A percentile compares a stretch with the other conserved stretches of the same genome.
These are phyloP conservation scores for Phrixothrix hirtus DNA, from an alignment of 2,888 invertebrate genomes.

Conservation along the genomic window DNA sequence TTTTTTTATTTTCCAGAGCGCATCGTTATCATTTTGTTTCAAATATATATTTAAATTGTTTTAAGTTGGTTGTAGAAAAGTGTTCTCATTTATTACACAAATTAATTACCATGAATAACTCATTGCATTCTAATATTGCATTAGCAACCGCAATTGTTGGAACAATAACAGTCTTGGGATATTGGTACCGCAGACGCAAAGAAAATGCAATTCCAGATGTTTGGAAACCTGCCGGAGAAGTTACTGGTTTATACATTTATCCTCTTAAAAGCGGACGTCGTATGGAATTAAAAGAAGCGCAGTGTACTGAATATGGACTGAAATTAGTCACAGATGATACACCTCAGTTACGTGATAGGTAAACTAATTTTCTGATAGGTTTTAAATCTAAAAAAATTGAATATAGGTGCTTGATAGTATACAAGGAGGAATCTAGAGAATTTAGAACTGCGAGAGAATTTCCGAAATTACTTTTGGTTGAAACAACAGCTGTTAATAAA, in stretches of 20 bases:
- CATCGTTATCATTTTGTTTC: too few species aligned
- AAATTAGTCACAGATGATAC: slow-evolving; percentile 42
- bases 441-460: slow-evolving; percentile 56
- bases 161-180: too few species aligned
- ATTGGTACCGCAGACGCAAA: too few species aligned
- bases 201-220: too few species aligned
- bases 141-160: too few species aligned
- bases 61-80: too few species aligned
- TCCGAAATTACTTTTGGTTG: slow-evolving; percentile 57
- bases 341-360: too few species aligned
- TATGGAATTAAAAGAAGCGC: slow-evolving; percentile 46
- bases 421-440: slow-evolving; percentile 51
- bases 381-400: neutral
- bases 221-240: slow-evolving; percentile 49
- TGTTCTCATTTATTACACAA: too few species aligned
- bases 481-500: slow-evolving; percentile 50
- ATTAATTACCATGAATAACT: too few species aligned
- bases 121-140: too few species aligned
- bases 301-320: slow-evolving; percentile 47
- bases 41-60: too few species aligned
- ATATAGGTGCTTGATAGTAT: slow-evolving; percentile 45
- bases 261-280: slow-evolving; percentile 53
- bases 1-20: too few species aligned
- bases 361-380: neutral
- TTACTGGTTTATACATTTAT: slow-evolving; percentile 48